Evolutionary conservation across 1,140 invertebrate species (phyloP).

Genomic region (Drosophila nannoptera): DNA sequence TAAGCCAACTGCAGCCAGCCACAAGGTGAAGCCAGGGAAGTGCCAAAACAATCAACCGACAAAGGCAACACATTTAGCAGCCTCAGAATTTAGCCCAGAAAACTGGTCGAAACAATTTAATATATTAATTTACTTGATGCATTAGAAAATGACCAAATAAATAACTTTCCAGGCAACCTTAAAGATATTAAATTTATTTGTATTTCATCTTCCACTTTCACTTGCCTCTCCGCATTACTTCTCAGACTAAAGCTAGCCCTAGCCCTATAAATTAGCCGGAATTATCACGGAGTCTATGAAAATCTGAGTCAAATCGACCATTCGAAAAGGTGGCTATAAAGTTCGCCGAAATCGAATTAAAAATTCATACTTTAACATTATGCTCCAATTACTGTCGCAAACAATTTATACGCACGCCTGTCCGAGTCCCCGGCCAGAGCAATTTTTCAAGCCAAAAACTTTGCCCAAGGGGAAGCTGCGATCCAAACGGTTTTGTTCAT

Average conservation of each 20-base stretch:
- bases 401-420: constrained; percentile 62
- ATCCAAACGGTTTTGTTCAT: constrained; percentile 30
- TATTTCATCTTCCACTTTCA: too few relatives aligned
- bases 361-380: constrained; percentile 72
- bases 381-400: constrained; percentile 71
- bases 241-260: too few relatives aligned
- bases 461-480: constrained; percentile 23
- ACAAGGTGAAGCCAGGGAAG: constrained; percentile 50
- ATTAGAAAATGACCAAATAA: too few relatives aligned
- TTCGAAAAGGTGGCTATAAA: constrained; percentile 9
- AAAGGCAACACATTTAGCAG: constrained; percentile 53
- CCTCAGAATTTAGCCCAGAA: constrained; percentile 29
- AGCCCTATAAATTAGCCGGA: too few relatives aligned
- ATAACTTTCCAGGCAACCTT: too few relatives aligned
- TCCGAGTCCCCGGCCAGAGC: constrained; percentile 24
- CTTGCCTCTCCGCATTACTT: too few relatives aligned
- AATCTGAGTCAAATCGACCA: too few relatives aligned
- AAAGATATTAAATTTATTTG: too few relatives aligned
- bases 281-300: too few relatives aligned
- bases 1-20: constrained; percentile 23
- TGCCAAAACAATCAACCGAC: constrained; percentile 50
- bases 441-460: constrained; percentile 66
- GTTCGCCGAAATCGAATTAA: constrained; percentile 65
- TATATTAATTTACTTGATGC: neutral
- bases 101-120: neutral